These are phyloP conservation scores for Drosophila grimshawi DNA, from an alignment of 1,140 invertebrate species.

Conservation along the genomic window DNA sequence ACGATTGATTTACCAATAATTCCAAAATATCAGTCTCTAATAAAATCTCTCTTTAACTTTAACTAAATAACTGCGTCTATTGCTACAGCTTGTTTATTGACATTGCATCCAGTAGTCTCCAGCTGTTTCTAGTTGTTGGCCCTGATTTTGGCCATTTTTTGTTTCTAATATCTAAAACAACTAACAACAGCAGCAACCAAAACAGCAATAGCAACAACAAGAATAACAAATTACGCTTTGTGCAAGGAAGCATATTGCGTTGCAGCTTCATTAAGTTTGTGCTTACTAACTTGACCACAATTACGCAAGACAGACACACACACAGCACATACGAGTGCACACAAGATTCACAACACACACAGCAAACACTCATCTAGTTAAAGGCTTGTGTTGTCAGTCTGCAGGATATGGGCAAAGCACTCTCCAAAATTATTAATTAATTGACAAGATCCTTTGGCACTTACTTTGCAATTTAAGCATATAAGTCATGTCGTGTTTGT, in stretches of 20 bases:
- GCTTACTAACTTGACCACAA: slow-evolving; percentile 16
- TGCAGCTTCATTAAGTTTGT: slow-evolving; percentile 3
- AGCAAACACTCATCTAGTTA: background rate
- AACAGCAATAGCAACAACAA: slow-evolving; percentile 9
- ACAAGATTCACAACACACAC: no score
- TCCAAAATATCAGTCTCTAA: no score
- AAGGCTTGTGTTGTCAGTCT: background rate
- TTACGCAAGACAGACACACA: background rate
- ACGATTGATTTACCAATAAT: no score
- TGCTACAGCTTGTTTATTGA: no score
- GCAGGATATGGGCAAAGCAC: background rate
- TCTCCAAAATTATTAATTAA: slow-evolving; percentile 18
- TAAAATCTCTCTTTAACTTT: no score
- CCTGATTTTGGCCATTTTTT: no score
- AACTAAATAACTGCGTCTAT: no score
- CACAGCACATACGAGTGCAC: no score
- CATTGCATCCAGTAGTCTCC: no score
- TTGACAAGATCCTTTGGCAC: slow-evolving; percentile 8
- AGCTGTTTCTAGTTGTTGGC: no score
- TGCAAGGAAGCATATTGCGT: slow-evolving; percentile 9
- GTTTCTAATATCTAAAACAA: slow-evolving; percentile 25
- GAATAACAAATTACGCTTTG: background rate
- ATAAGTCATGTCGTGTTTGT: no score
- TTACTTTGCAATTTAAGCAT: background rate
- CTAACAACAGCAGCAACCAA: background rate